Evolutionary conservation across 2,113 vertebrate genomes (phyloP), one percentile per base, ranked within the genome.

Genomic region (Nannobrachium achirus): DNA sequence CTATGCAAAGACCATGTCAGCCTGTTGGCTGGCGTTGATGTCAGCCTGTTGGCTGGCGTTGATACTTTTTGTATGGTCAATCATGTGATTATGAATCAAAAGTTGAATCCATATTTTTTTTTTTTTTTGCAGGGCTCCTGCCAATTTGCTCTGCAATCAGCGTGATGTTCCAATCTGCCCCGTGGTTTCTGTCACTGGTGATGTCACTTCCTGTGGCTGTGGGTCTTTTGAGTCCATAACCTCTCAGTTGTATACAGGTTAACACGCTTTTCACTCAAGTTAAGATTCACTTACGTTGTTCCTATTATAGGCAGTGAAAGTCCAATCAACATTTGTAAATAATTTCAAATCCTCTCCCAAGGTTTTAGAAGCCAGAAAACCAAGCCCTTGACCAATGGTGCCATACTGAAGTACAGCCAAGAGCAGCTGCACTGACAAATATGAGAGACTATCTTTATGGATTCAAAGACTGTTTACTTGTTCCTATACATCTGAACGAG

Each of bases 121-220:
- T 33, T 69, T 89, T 48, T 52, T 0, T 85, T 69, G 6, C 82
- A 94, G 93, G 92, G 77, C 70, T 91, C 80, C 85, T 93, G 69
- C 90, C 90, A 8, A 82, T 94, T 74, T 94, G 93, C 80, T 91
- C 90, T 33, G 93, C 89, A 10, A 63, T 93, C 53, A 90, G 83
- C 40, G 66, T 90, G 1, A 83, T 84, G 72, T 85, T 81, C 61
- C 61, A 91, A 4, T 78, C 84, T 5, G 82, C 87, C 1, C 71
- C 84, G 0, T 90, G 86, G 88, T 19, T 92, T 68, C 50, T 90
- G 67, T 85, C 80, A 0, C 46, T 89, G 68, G 38, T 86, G 74
- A 85, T 92, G 74, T 92, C 89, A 55, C 82, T 94, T 78, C 84
- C 89, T 71, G 69, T 92, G 25, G 78, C 84, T 15, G 52, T 90